Conservation (phyloP, 2,888 invertebrate species). For the Augiades crinisus region DNA sequence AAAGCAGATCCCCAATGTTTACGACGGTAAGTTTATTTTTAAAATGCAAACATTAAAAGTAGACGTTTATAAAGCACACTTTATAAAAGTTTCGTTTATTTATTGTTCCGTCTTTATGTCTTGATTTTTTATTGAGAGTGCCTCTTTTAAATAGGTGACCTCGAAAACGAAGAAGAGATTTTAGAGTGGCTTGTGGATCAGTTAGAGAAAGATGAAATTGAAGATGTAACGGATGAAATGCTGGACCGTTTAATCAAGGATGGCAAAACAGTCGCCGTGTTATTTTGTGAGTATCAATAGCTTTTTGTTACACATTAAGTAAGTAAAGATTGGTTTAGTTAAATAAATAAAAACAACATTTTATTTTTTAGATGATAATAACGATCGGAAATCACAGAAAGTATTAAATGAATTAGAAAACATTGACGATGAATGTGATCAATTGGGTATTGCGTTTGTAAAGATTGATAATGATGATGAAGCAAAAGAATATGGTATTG, state of each 20-base stretch:
- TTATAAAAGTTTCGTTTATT: slow-evolving; percentile 15
- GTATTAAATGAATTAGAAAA: slow-evolving; percentile 94
- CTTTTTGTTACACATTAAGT: slow-evolving; percentile 13
- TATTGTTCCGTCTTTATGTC: slow-evolving; percentile 5
- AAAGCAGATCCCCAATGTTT: slow-evolving; percentile 95
- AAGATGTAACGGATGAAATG: slow-evolving; percentile 97
- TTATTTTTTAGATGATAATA: slow-evolving; percentile 91
- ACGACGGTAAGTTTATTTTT: slow-evolving; percentile 84
- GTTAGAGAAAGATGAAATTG: slow-evolving; percentile 95
- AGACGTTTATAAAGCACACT: slow-evolving; percentile 13
- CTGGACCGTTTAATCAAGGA: slow-evolving; percentile 93
- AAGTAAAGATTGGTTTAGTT: too few relatives aligned
- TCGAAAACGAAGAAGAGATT: slow-evolving; percentile 94
- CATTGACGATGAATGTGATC: slow-evolving; percentile 96
- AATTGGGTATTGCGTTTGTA: slow-evolving; percentile 93
- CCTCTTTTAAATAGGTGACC: slow-evolving; percentile 81
- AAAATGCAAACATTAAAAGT: neutral
- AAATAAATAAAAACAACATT: too few relatives aligned
- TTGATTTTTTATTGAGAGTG: slow-evolving; percentile 1
- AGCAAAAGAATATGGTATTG: slow-evolving; percentile 94
- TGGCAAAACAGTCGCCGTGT: slow-evolving; percentile 92
- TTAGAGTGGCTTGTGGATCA: slow-evolving; percentile 93
- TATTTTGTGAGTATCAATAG: slow-evolving; percentile 88
- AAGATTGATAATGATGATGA: slow-evolving; percentile 96
- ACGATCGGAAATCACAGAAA: slow-evolving; percentile 92